phyloP scores from a whole-genome alignment of 2,797 vertebrate species.

The Sebastolobus altivelis region DNA sequence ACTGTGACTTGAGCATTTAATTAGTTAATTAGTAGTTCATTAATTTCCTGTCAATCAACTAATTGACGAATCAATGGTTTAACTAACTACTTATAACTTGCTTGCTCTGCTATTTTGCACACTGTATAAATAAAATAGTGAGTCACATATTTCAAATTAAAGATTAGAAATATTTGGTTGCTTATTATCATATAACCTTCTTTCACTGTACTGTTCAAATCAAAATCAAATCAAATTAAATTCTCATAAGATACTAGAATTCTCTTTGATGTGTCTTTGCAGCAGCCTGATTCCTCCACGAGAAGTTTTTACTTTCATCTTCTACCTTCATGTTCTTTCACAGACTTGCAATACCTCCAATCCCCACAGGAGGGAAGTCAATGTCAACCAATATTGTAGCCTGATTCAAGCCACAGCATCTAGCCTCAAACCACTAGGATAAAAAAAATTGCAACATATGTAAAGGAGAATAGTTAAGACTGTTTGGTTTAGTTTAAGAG shows the following conservation, averaged over 20 bases:
- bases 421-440: not conserved
- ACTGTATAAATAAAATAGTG: too few relatives aligned
- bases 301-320: not conserved
- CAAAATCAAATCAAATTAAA: not conserved
- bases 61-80: not conserved
- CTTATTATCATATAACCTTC: not conserved
- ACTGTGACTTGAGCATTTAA: too few relatives aligned
- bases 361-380: conserved; percentile 64
- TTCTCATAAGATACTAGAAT: not conserved
- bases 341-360: conserved; percentile 35
- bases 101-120: not conserved
- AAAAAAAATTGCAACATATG: conserved; percentile 13
- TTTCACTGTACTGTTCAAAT: not conserved
- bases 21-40: too few relatives aligned
- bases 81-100: not conserved
- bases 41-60: not conserved
- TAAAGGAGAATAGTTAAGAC: conserved; percentile 17
- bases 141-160: not conserved
- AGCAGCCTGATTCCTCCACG: not conserved
- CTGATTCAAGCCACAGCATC: conserved; percentile 1
- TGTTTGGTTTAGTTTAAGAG: conserved; percentile 13
- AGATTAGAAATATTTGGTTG: not conserved
- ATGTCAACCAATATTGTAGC: not conserved
- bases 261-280: not conserved
- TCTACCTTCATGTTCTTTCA: too few relatives aligned